phyloP scores from a whole-genome alignment of 2,113 vertebrate genomes.

The Microcebus ravelobensis region DNA sequence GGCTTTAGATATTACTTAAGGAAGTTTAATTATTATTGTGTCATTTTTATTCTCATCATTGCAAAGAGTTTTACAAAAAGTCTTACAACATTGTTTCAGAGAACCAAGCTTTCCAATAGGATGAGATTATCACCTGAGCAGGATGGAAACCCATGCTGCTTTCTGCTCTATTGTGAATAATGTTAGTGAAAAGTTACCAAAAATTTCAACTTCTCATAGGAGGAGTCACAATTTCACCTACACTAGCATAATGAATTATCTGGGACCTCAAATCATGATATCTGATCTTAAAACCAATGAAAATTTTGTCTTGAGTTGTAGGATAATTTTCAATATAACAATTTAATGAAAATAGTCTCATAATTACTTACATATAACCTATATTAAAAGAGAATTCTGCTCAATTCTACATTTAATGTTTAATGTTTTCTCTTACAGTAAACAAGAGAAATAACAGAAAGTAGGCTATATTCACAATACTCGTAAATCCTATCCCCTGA shows the following conservation, averaged over 20 bases:
- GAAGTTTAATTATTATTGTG: background rate
- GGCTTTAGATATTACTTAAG: background rate
- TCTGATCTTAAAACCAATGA: background rate
- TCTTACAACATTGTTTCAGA: background rate
- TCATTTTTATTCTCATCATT: background rate
- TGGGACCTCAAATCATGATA: background rate
- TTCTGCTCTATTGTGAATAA: background rate
- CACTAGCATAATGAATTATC: background rate
- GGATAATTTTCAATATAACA: background rate
- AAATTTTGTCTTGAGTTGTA: background rate
- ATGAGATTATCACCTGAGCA: background rate
- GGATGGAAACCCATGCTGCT: background rate
- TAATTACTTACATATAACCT: background rate
- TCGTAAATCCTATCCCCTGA: background rate
- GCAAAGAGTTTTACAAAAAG: background rate
- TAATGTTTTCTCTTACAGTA: background rate
- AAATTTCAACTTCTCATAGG: conserved; percentile 46
- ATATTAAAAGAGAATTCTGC: conserved; percentile 38
- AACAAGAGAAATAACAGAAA: background rate
- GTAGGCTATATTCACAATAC: background rate
- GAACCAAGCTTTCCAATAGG: background rate
- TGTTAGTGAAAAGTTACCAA: background rate
- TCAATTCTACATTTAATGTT: background rate
- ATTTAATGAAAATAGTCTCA: background rate
- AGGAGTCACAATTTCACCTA: conserved; percentile 18